Conservation (phyloP, 1,140 invertebrate genomes). For the Sitobion miscanthi region DNA sequence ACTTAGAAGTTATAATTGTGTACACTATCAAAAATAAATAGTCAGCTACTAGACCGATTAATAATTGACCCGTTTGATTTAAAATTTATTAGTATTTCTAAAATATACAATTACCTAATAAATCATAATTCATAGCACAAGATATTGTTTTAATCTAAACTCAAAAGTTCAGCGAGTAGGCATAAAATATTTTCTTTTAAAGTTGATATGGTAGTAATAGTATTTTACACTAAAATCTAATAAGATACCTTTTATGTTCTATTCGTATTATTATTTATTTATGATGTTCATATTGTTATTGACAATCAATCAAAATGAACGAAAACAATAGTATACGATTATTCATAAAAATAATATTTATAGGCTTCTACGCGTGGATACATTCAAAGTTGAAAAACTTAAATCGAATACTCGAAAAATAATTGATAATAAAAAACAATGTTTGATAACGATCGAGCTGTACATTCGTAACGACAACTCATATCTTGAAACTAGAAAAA, state of each 20-base stretch:
- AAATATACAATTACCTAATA: not conserved
- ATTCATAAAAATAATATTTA: not conserved
- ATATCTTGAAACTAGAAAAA: not conserved
- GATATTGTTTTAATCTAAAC: not conserved
- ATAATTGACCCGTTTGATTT: not conserved
- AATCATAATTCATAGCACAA: not conserved
- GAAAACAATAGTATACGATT: not conserved
- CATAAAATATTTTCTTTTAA: not conserved
- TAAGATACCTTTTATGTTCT: not conserved
- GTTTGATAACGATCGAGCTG: not conserved
- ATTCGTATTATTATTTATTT: not conserved
- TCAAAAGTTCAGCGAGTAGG: not conserved
- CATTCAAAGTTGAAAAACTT: not conserved
- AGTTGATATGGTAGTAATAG: not conserved
- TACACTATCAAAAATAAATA: not conserved
- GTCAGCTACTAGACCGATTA: not conserved
- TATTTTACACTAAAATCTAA: not conserved
- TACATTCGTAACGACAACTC: not conserved
- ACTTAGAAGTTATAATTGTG: not conserved
- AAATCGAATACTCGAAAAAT: not conserved
- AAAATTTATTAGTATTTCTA: not conserved
- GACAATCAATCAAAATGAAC: not conserved
- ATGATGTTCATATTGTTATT: too few species aligned
- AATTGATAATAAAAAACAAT: not conserved
- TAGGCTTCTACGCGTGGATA: not conserved